Percentiles rank a stretch among this genome's conserved stretches.
Conservation (phyloP, 1,140 invertebrate species). For the Panagrolaimus sp. region DNA sequence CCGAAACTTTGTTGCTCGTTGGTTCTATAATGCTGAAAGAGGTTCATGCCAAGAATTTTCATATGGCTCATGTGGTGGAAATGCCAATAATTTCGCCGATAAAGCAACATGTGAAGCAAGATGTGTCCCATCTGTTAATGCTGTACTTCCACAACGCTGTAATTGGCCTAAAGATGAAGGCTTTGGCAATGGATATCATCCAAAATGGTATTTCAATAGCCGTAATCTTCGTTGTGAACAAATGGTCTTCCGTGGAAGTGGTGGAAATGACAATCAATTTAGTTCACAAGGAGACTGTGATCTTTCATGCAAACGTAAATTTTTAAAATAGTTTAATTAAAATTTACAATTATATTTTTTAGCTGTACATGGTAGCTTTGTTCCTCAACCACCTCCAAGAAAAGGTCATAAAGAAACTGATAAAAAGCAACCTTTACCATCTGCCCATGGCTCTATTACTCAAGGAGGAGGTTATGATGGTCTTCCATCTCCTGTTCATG, state of each 20-base stretch:
- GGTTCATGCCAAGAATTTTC: constrained; percentile 71
- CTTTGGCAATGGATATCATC: constrained; percentile 58
- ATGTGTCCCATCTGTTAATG: constrained; percentile 63
- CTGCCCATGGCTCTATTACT: neutral
- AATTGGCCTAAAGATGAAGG: constrained; percentile 69
- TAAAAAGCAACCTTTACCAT: constrained; percentile 13
- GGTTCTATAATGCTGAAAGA: constrained; percentile 71
- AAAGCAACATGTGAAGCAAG: constrained; percentile 68
- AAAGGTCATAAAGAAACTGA: neutral
- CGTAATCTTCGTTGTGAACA: constrained; percentile 70
- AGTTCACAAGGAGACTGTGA: constrained; percentile 74
- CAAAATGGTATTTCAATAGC: constrained; percentile 72
- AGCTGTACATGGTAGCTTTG: too few species aligned
- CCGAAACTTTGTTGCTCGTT: constrained; percentile 70
- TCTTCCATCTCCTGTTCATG: constrained; percentile 6
- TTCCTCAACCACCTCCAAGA: neutral
- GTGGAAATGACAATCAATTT: constrained; percentile 82
- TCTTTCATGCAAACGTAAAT: constrained; percentile 65
- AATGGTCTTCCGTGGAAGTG: constrained; percentile 69
- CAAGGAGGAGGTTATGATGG: neutral
- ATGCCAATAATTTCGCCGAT: constrained; percentile 44
- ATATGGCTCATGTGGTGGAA: constrained; percentile 64
- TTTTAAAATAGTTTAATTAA: neutral
- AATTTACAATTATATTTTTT: too few species aligned
- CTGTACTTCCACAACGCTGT: constrained; percentile 66